A percentile compares a stretch with the other conserved stretches of the same genome.
These are phyloP conservation scores for Achlya flavicornis DNA, from an alignment of 2,888 invertebrate genomes.

Conservation along the genomic window DNA sequence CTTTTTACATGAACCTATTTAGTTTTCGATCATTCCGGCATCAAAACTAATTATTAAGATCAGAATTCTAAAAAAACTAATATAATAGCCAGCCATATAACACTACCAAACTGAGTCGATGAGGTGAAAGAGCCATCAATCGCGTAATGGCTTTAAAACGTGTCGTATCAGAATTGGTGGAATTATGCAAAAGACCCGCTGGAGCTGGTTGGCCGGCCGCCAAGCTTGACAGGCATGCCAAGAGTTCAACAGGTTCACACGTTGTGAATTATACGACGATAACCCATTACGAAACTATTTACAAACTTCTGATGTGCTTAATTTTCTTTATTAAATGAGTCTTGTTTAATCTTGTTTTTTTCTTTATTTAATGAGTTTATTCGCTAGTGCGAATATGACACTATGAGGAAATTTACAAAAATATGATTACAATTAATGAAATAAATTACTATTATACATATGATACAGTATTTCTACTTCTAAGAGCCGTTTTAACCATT, in stretches of 20 bases:
- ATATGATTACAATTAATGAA: too few relatives aligned
- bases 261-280: slow-evolving; percentile 8
- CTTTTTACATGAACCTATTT: too few relatives aligned
- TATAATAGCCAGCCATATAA: background rate
- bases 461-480: too few relatives aligned
- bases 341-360: too few relatives aligned
- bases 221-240: slow-evolving; percentile 30
- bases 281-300: background rate
- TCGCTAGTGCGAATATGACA: too few relatives aligned
- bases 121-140: slow-evolving; percentile 35
- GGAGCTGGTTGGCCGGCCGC: slow-evolving; percentile 41
- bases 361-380: too few relatives aligned
- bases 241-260: slow-evolving; percentile 51
- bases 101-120: slow-evolving; percentile 24
- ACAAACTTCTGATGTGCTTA: background rate
- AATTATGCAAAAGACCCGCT: slow-evolving; percentile 42
- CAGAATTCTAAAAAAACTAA: too few relatives aligned
- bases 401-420: too few relatives aligned
- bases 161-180: slow-evolving; percentile 41
- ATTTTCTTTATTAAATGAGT: background rate
- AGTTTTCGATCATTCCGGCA: too few relatives aligned
- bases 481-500: too few relatives aligned
- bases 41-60: too few relatives aligned
- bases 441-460: too few relatives aligned
- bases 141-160: slow-evolving; percentile 39